Percentiles rank a stretch among this genome's conserved stretches.
Conservation (phyloP, 2,113 vertebrate species). For the Ceyx margarethae region DNA sequence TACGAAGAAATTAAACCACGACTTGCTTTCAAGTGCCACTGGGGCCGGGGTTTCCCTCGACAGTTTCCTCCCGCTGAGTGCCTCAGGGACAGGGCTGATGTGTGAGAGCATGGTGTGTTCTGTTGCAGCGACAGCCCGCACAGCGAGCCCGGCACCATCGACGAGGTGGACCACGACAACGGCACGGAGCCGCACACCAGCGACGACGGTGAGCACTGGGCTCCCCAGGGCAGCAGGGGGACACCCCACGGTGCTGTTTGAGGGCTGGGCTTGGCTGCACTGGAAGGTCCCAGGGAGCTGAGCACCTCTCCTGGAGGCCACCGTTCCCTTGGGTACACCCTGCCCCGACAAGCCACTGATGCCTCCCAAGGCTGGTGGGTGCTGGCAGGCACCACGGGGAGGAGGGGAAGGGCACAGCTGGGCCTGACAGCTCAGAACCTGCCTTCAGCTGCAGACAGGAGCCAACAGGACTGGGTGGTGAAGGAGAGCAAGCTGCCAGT, state of each 20-base stretch:
- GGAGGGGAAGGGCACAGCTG: not conserved
- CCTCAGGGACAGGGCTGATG: too few relatives aligned
- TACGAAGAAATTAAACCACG: too few relatives aligned
- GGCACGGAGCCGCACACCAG: constrained; percentile 97
- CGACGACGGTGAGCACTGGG: constrained; percentile 86
- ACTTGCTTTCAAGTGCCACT: too few relatives aligned
- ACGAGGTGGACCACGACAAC: constrained; percentile 93
- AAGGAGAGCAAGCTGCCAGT: constrained; percentile 20
- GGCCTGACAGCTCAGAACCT: not conserved
- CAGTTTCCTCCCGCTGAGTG: too few relatives aligned
- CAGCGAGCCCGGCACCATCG: constrained; percentile 91
- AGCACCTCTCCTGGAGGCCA: not conserved
- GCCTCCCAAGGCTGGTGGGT: not conserved
- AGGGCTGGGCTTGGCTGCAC: not conserved
- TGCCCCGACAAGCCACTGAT: rapidly evolving
- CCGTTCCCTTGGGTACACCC: not conserved
- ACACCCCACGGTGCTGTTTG: not conserved
- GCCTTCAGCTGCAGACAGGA: not conserved
- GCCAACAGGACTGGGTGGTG: not conserved
- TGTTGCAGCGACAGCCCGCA: too few relatives aligned
- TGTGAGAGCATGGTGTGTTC: too few relatives aligned
- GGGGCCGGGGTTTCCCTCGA: too few relatives aligned
- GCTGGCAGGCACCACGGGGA: rapidly evolving
- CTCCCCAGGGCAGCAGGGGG: not conserved
- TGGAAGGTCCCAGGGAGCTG: not conserved